These are phyloP conservation scores for Cerastoderma edule DNA, from an alignment of 2,888 invertebrate genomes.

Conservation along the genomic window DNA sequence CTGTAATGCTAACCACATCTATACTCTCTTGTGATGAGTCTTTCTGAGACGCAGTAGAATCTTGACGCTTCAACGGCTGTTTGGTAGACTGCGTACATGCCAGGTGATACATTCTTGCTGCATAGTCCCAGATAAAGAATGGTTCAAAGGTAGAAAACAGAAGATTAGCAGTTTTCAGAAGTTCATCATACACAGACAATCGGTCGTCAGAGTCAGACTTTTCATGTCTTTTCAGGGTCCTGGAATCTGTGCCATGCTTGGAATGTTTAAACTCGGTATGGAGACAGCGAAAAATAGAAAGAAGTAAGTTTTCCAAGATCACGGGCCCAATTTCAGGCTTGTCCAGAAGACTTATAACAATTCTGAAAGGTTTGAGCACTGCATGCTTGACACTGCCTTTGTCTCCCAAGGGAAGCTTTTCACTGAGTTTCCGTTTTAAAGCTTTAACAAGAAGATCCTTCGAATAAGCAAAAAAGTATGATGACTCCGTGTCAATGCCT, in stretches of 20 bases:
- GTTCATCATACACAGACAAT: slow-evolving; percentile 85
- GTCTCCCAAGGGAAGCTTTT: slow-evolving; percentile 43
- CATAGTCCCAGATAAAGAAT: slow-evolving; percentile 93
- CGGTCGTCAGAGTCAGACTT: slow-evolving; percentile 34
- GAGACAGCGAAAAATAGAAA: slow-evolving; percentile 87
- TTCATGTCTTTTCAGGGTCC: not conserved
- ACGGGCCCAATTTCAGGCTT: slow-evolving; percentile 91
- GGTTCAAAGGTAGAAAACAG: slow-evolving; percentile 92
- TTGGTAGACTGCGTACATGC: slow-evolving; percentile 68
- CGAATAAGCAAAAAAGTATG: slow-evolving; percentile 89
- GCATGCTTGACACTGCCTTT: slow-evolving; percentile 51
- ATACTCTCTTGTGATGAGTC: slow-evolving; percentile 84
- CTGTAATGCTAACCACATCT: slow-evolving; percentile 83
- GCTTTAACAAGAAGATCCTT: slow-evolving; percentile 86
- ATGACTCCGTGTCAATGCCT: slow-evolving; percentile 64
- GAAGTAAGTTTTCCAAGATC: slow-evolving; percentile 81
- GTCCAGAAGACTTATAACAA: slow-evolving; percentile 92
- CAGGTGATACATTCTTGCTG: slow-evolving; percentile 84
- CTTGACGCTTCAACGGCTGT: slow-evolving; percentile 23
- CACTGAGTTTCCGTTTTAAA: slow-evolving; percentile 72
- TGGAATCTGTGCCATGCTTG: slow-evolving; percentile 32
- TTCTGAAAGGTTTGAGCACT: slow-evolving; percentile 85
- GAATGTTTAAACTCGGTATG: slow-evolving; percentile 68
- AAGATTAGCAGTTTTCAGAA: slow-evolving; percentile 92
- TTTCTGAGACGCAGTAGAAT: slow-evolving; percentile 46